Conservation (phyloP, 2,113 vertebrate genomes). For the Tursiops truncatus region DNA sequence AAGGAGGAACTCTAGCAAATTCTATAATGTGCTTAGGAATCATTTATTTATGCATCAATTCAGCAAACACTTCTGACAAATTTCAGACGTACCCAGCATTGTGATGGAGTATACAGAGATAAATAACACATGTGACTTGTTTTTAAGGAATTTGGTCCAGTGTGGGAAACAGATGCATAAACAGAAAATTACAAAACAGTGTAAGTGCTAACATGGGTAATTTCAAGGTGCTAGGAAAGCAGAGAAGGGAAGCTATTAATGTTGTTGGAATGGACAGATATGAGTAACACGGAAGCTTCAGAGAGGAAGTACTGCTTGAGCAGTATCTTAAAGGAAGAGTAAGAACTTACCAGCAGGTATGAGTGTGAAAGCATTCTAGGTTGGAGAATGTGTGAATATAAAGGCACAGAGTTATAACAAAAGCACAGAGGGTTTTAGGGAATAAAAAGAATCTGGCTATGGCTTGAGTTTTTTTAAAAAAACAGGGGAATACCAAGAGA, state of each 20-base stretch:
- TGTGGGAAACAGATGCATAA: not conserved
- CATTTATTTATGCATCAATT: slow-evolving; percentile 51
- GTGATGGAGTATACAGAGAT: not conserved
- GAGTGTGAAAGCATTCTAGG: not conserved
- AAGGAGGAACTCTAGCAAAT: slow-evolving; percentile 29
- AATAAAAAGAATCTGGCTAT: not conserved
- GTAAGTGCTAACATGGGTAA: not conserved
- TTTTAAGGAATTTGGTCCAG: not conserved
- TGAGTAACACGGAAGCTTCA: not conserved
- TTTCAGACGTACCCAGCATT: slow-evolving; percentile 1
- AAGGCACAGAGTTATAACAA: not conserved
- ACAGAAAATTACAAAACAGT: not conserved
- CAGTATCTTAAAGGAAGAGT: not conserved
- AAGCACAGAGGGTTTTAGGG: not conserved
- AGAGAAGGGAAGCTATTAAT: not conserved
- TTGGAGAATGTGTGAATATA: not conserved
- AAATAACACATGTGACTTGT: not conserved
- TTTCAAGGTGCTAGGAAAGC: not conserved
- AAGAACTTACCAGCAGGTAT: not conserved
- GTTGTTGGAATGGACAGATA: not conserved
- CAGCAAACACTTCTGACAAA: slow-evolving; percentile 32
- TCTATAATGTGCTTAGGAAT: slow-evolving; percentile 39
- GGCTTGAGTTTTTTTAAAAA: not conserved
- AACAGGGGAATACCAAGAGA: not conserved
- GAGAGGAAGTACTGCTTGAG: not conserved